These are phyloP conservation scores for Allobates femoralis DNA, from an alignment of 2,797 vertebrate genomes.

Conservation along the genomic window DNA sequence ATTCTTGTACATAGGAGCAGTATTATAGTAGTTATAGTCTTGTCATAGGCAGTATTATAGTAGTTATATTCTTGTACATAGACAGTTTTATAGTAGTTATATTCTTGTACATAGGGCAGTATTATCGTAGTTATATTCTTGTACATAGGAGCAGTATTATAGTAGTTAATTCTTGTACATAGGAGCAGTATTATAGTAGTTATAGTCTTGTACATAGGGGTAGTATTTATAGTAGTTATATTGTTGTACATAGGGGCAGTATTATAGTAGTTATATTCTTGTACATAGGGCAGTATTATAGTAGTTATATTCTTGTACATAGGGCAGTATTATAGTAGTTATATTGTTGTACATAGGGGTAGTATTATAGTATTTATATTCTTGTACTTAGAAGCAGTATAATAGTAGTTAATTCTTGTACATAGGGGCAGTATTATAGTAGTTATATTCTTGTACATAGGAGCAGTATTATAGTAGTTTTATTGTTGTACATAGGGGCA, in stretches of 20 bases:
- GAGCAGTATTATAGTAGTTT: background rate
- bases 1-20: no score
- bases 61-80: constrained; percentile 8
- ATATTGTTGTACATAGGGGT: no score
- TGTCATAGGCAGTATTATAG: no score
- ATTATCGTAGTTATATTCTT: constrained; percentile 1
- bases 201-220: no score
- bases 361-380: background rate
- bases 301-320: constrained; percentile 11
- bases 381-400: background rate
- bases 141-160: background rate
- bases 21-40: no score
- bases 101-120: constrained; percentile 6
- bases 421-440: constrained; percentile 19
- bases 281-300: background rate
- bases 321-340: constrained; percentile 1
- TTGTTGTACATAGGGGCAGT: constrained; percentile 12
- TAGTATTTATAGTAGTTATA: constrained; percentile 9
- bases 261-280: constrained; percentile 10
- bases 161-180: background rate
- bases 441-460: constrained; percentile 10
- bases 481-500: constrained; percentile 14
- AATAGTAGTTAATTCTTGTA: background rate
- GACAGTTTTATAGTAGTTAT: constrained; percentile 1
- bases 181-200: background rate